These are phyloP conservation scores for Phyllopteryx taeniolatus DNA, from an alignment of 2,113 vertebrate genomes.

Conservation along the genomic window DNA sequence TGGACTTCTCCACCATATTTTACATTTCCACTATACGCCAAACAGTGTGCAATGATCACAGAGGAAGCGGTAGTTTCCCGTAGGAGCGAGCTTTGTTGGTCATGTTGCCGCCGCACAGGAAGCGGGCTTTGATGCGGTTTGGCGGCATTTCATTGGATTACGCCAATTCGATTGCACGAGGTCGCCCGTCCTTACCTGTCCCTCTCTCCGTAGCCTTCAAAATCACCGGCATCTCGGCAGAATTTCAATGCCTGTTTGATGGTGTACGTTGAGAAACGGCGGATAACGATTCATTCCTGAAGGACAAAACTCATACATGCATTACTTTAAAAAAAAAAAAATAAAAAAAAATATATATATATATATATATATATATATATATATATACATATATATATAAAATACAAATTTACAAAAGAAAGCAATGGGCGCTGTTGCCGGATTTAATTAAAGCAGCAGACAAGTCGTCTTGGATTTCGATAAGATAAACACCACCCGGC, in stretches of 20 bases:
- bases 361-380: no score
- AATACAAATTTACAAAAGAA: not conserved
- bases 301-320: not conserved
- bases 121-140: conserved; percentile 85
- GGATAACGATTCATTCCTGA: not conserved
- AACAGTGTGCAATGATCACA: no score
- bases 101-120: conserved; percentile 79
- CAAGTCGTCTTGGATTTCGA: conserved; percentile 63
- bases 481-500: conserved; percentile 70
- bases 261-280: conserved; percentile 69
- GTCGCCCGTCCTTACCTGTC: conserved; percentile 81
- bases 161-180: conserved; percentile 83
- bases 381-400: no score
- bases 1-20: no score
- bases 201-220: conserved; percentile 86
- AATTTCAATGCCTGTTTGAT: conserved; percentile 91
- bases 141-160: conserved; percentile 89
- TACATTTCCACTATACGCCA: no score
- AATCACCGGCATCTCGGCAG: conserved; percentile 78
- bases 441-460: conserved; percentile 56
- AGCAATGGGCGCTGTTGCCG: conserved; percentile 14
- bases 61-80: no score
- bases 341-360: no score
- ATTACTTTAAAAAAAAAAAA: not conserved
- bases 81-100: conserved; percentile 68